A percentile compares a stretch with the other conserved stretches of the same genome.
These are phyloP conservation scores for Ardeotis arabs DNA, from an alignment of 2,113 vertebrate species.

Conservation along the genomic window DNA sequence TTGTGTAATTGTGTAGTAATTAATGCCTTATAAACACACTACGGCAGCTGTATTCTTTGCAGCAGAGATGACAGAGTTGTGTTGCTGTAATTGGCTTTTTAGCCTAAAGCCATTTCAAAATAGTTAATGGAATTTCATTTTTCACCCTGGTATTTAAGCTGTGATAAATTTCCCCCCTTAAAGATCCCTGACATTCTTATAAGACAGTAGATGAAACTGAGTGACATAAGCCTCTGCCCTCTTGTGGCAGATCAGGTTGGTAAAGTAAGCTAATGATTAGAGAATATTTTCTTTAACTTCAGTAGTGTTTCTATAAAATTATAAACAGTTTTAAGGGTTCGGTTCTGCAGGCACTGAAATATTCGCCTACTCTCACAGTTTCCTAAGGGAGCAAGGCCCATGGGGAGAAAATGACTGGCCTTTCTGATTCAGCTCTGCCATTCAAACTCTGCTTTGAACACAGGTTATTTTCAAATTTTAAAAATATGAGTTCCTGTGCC, in stretches of 20 bases:
- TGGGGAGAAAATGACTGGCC: not conserved
- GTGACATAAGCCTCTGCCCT: slow-evolving; percentile 39
- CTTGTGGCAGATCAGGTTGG: slow-evolving; percentile 42
- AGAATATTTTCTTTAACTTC: not conserved
- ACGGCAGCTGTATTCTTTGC: not conserved
- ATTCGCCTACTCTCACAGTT: not conserved
- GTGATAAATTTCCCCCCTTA: not conserved
- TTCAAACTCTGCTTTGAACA: not conserved
- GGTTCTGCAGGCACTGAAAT: not conserved
- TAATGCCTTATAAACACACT: not conserved
- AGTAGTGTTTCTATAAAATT: rapidly evolving
- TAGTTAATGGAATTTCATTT: slow-evolving; percentile 31
- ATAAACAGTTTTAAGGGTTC: not conserved
- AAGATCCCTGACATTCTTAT: not conserved
- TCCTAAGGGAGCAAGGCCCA: not conserved
- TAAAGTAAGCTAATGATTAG: not conserved
- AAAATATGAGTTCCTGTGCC: not conserved
- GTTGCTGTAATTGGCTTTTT: not conserved
- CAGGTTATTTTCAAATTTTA: not conserved
- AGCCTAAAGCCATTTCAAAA: slow-evolving; percentile 6
- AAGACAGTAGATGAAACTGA: not conserved
- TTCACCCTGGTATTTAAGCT: not conserved
- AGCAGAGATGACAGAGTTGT: not conserved
- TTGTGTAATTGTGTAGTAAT: slow-evolving; percentile 3
- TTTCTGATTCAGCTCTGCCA: not conserved